A percentile compares a stretch with the other conserved stretches of the same genome.
These are phyloP conservation scores for Argyresthia goedartella DNA, from an alignment of 2,888 invertebrate species.

Conservation along the genomic window DNA sequence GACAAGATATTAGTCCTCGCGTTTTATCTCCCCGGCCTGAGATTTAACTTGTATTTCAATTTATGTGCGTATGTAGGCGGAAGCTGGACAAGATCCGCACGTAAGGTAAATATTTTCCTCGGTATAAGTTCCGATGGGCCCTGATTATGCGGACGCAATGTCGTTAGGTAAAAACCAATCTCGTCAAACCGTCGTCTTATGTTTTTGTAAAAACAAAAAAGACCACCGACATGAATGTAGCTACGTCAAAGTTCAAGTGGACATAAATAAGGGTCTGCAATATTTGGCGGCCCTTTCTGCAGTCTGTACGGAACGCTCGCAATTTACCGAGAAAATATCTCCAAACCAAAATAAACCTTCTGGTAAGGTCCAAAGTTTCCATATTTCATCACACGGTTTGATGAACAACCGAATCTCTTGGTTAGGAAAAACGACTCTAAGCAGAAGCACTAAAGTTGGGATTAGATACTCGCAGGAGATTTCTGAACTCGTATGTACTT, in stretches of 20 bases:
- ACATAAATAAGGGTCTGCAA: conserved; percentile 64
- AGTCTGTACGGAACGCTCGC: conserved; percentile 29
- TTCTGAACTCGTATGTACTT: conserved; percentile 26
- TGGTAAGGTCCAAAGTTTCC: conserved; percentile 8
- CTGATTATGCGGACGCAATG: not conserved
- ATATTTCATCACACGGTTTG: not conserved
- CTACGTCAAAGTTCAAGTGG: conserved; percentile 61
- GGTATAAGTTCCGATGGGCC: not conserved
- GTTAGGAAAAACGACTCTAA: not conserved
- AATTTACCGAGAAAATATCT: conserved; percentile 28
- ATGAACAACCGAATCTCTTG: not conserved
- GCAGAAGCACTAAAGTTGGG: no score
- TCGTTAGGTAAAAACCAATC: conserved; percentile 24
- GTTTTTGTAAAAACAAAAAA: conserved; percentile 30
- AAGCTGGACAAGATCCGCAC: no score
- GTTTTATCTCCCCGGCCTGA: no score
- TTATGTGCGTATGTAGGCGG: no score
- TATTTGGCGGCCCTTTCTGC: conserved; percentile 59
- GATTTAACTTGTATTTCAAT: no score
- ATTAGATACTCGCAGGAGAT: no score
- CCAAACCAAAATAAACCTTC: conserved; percentile 19
- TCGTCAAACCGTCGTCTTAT: conserved; percentile 22
- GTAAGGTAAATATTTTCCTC: not conserved
- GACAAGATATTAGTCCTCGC: no score
- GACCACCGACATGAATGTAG: conserved; percentile 33